Conservation (phyloP, 2,113 vertebrate genomes). For the Menura novaehollandiae region DNA sequence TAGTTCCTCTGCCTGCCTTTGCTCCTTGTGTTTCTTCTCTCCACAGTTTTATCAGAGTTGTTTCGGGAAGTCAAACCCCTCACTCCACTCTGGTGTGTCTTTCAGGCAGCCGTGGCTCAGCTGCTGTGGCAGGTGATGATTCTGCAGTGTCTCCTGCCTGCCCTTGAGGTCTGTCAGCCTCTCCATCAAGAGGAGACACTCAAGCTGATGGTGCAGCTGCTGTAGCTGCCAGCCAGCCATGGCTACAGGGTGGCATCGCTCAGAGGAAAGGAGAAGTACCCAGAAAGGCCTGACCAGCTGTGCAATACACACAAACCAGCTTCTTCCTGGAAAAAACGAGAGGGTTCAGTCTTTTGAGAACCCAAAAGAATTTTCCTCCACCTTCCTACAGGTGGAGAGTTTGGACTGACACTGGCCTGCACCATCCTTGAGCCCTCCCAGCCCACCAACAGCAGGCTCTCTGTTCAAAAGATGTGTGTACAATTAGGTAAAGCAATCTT, state of each 20-base stretch:
- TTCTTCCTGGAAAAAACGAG: background rate
- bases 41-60: background rate
- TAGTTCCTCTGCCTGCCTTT: constrained; percentile 5
- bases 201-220: background rate
- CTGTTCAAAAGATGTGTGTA: background rate
- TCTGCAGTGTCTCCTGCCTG: constrained; percentile 1
- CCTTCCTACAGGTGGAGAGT: background rate
- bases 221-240: background rate
- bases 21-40: background rate
- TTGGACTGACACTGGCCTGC: background rate
- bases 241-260: background rate
- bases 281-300: background rate
- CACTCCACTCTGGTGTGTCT: background rate
- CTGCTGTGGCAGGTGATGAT: background rate
- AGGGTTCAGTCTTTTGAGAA: background rate
- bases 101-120: background rate
- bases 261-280: constrained; percentile 3
- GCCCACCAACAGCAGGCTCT: background rate
- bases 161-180: background rate
- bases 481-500: background rate
- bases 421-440: background rate
- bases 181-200: background rate
- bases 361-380: background rate
- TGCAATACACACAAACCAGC: background rate
- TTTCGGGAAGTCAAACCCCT: background rate